Evolutionary conservation across 2,888 invertebrate genomes (phyloP), one percentile per base, ranked within the genome.

Genomic region (Nipponacmea schrenckii): DNA sequence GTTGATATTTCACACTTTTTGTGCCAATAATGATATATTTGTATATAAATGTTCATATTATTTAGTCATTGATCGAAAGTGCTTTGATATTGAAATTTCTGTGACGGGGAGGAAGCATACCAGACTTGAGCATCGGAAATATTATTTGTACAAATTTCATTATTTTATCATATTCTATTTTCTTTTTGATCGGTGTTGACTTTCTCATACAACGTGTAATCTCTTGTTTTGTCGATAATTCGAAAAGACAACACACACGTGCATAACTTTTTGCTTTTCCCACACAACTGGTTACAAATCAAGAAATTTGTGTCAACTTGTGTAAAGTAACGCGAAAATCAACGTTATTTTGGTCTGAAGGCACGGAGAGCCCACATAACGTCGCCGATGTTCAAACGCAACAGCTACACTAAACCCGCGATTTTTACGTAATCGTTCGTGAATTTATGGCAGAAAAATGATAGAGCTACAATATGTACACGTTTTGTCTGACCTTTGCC

Each of bases 171-270:
- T 39, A 39, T 39, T 39, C 39, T 39, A 39, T 39, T 39, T 39
- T 39, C 39, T 39, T 39, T 24, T 56, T 56, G 56, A 56, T 56
- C 24, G 3, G 20, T 56, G 24, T 56, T 56, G 20, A 56, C 24
- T 56, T 56, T 56, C 56, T 56, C 56, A 56, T 56, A 56, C 56
- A 56, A 12, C 24, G 8, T 56, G 24, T 56, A 56, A 56, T 56
- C 56, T 14, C 20, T 56, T 56, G 56, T 24, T 56, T 39, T 39
- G 39, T 39, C 39, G 39, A 39, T 39, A 39, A 39, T 39, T 56
- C 56, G 24, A 12, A 24, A 24, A 14, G 24, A 24, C 24, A 24
- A 24, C 12, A 56, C 56, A 24, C 56, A 56, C 56, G 56, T 24
- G 56, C 56, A 56, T 39, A 39, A 20, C 56, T 56, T 20, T 24